Conservation (phyloP, 2,113 vertebrate genomes). For the Embiotoca jacksoni region DNA sequence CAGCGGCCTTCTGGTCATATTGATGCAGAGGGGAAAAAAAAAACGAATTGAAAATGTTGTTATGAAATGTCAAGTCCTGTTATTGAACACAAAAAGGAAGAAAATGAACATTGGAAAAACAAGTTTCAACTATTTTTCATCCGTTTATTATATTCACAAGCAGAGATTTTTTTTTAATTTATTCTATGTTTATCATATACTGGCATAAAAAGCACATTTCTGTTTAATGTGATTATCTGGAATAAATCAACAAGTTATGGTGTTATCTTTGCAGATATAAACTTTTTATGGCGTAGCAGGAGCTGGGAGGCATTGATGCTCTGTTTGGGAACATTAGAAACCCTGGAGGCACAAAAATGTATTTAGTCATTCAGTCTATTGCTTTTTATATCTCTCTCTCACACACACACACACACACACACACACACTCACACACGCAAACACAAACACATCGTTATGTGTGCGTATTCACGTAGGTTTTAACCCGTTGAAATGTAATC, state of each 20-base stretch:
- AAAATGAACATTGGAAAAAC: not conserved
- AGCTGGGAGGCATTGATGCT: not conserved
- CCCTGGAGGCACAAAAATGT: not conserved
- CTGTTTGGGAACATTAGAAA: conserved; percentile 10
- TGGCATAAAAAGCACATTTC: no score
- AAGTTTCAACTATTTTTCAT: not conserved
- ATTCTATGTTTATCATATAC: not conserved
- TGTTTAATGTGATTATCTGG: no score
- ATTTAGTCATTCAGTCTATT: no score
- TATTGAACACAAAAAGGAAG: not conserved
- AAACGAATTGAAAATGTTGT: conserved; percentile 2
- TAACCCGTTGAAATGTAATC: conserved; percentile 33
- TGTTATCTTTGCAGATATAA: not conserved
- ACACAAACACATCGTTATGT: conserved; percentile 12
- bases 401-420: not conserved
- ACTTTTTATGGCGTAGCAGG: not conserved
- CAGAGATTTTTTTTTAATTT: not conserved
- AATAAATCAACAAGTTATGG: not conserved
- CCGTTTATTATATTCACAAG: not conserved
- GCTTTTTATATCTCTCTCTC: no score
- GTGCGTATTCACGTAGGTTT: conserved; percentile 24
- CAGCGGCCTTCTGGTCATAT: not conserved
- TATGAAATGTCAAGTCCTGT: conserved; percentile 30
- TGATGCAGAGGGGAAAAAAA: not conserved
- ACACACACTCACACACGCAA: not conserved